phyloP scores from a whole-genome alignment of 2,888 invertebrate genomes.

The Priocnemis perturbator region DNA sequence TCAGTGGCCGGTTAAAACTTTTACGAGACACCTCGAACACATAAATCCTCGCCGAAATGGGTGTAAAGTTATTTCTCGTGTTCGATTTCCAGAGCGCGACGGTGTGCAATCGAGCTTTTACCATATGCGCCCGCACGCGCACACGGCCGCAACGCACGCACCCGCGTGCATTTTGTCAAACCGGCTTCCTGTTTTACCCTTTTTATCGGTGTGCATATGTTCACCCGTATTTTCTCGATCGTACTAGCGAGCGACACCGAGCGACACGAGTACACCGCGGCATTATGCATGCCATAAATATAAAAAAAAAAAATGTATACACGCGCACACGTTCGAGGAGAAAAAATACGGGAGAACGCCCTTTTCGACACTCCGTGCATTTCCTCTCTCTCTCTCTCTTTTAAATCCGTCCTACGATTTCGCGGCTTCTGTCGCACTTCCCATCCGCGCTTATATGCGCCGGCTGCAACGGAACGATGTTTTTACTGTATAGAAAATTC shows the following conservation, averaged over 20 bases:
- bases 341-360: too few relatives aligned
- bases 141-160: background rate
- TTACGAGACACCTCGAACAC: conserved; percentile 37
- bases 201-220: background rate
- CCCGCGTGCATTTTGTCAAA: conserved; percentile 18
- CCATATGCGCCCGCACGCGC: conserved; percentile 23
- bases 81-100: conserved; percentile 33
- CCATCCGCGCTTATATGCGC: too few relatives aligned
- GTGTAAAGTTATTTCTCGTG: conserved; percentile 42
- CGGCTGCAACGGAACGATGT: too few relatives aligned
- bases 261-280: background rate
- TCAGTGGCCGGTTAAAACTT: conserved; percentile 32
- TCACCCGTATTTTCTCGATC: conserved; percentile 8
- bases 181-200: conserved; percentile 8
- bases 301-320: too few relatives aligned
- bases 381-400: conserved; percentile 5
- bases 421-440: too few relatives aligned
- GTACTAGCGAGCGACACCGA: background rate
- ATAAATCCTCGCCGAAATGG: conserved; percentile 41
- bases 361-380: too few relatives aligned
- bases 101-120: conserved; percentile 22
- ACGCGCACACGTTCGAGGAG: background rate
- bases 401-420: too few relatives aligned
- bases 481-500: too few relatives aligned
- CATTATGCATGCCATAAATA: background rate